Evolutionary conservation across 2,113 vertebrate species (phyloP).

Genomic region (Pomatostomus ruficeps): DNA sequence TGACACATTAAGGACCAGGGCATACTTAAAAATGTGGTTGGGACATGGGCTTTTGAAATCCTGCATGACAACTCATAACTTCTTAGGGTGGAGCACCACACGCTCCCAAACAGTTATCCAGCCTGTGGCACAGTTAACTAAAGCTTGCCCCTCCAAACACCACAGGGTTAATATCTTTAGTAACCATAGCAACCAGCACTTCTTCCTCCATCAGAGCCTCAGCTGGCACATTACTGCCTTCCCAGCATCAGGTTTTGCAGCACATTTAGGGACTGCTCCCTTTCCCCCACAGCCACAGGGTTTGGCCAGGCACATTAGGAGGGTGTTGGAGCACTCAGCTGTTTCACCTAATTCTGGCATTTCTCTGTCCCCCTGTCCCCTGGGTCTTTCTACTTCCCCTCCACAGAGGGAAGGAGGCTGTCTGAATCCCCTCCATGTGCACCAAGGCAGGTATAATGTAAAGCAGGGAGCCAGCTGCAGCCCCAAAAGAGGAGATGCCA

Average conservation of each 20-base stretch:
- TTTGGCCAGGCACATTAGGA: not conserved
- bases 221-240: conserved; percentile 15
- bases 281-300: not conserved
- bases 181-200: conserved; percentile 46
- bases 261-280: not conserved
- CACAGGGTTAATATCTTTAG: conserved; percentile 30
- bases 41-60: not conserved
- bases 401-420: accelerated
- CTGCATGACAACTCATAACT: not conserved
- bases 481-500: not conserved
- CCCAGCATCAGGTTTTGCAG: not conserved
- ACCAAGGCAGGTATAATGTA: not conserved
- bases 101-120: not conserved
- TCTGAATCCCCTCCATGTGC: not conserved
- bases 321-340: not conserved
- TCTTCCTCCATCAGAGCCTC: conserved; percentile 20
- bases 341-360: not conserved
- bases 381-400: not conserved
- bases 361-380: not conserved
- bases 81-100: not conserved
- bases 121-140: not conserved
- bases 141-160: not conserved
- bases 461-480: not conserved
- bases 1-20: not conserved
- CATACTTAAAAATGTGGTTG: not conserved